These are phyloP conservation scores for Tyto alba DNA, from an alignment of 2,113 vertebrate genomes.

Conservation along the genomic window DNA sequence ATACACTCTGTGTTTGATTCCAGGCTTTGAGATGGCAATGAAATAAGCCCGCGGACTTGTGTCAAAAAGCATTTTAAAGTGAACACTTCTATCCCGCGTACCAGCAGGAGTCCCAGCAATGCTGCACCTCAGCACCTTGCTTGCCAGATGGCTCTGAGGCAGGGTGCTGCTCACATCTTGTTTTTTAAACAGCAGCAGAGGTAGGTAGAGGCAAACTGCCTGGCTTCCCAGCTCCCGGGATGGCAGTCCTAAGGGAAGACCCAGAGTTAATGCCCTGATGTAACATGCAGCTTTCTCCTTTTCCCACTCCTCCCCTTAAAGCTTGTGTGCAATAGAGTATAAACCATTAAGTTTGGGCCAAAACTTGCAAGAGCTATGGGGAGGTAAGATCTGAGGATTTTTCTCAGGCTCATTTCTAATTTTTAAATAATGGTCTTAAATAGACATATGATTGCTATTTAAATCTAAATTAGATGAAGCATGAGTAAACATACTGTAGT, in stretches of 20 bases:
- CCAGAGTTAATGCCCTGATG: not conserved
- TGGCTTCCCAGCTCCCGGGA: not conserved
- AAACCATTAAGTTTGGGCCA: not conserved
- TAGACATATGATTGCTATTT: not conserved
- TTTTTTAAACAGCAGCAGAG: not conserved
- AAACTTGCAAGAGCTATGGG: not conserved
- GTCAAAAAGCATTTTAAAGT: not conserved
- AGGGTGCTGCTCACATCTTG: not conserved
- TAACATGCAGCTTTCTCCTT: not conserved
- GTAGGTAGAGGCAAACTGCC: not conserved
- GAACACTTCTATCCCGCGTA: not conserved
- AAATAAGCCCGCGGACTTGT: conserved; percentile 36
- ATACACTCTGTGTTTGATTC: conserved; percentile 58
- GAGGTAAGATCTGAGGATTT: not conserved
- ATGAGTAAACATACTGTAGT: not conserved
- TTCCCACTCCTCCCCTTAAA: not conserved
- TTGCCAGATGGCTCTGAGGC: not conserved
- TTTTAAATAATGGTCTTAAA: not conserved
- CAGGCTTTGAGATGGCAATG: conserved; percentile 48
- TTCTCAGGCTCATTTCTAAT: not conserved
- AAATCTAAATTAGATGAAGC: not conserved
- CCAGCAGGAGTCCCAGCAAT: not conserved
- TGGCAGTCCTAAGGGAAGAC: not conserved
- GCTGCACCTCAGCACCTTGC: not conserved
- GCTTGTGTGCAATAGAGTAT: not conserved